Conservation (phyloP, 2,888 invertebrate genomes). For the Lathronympha strigana region DNA sequence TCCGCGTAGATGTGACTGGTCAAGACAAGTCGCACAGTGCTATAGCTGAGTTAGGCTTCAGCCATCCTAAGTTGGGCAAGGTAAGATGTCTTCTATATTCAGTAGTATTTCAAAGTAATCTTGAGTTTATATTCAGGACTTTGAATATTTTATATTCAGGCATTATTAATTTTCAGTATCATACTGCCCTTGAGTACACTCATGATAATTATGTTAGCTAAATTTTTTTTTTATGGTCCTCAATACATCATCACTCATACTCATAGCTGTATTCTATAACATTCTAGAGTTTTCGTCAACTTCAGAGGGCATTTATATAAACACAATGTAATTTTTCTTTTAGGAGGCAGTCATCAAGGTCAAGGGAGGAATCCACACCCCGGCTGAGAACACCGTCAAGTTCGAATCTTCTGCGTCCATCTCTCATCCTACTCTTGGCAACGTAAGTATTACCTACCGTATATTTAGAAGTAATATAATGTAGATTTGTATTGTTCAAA, state of each 20-base stretch:
- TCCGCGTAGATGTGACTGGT: conserved; percentile 79
- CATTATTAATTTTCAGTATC: too few relatives aligned
- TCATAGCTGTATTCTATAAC: too few relatives aligned
- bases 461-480: neutral
- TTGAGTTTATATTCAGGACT: too few relatives aligned
- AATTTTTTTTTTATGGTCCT: too few relatives aligned
- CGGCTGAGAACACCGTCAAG: conserved; percentile 61
- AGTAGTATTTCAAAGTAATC: too few relatives aligned
- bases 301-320: neutral
- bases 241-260: too few relatives aligned
- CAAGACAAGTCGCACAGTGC: conserved; percentile 77
- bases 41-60: conserved; percentile 85
- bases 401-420: conserved; percentile 65
- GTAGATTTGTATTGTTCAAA: too few relatives aligned
- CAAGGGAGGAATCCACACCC: conserved; percentile 57
- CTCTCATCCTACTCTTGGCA: conserved; percentile 66
- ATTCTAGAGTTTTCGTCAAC: too few relatives aligned
- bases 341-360: conserved; percentile 70
- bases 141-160: too few relatives aligned
- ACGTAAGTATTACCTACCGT: conserved; percentile 63
- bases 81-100: conserved; percentile 60
- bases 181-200: too few relatives aligned
- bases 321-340: neutral
- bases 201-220: too few relatives aligned
- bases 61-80: conserved; percentile 87